These are phyloP conservation scores for Lanius collurio DNA, from an alignment of 2,113 vertebrate species.

Conservation along the genomic window DNA sequence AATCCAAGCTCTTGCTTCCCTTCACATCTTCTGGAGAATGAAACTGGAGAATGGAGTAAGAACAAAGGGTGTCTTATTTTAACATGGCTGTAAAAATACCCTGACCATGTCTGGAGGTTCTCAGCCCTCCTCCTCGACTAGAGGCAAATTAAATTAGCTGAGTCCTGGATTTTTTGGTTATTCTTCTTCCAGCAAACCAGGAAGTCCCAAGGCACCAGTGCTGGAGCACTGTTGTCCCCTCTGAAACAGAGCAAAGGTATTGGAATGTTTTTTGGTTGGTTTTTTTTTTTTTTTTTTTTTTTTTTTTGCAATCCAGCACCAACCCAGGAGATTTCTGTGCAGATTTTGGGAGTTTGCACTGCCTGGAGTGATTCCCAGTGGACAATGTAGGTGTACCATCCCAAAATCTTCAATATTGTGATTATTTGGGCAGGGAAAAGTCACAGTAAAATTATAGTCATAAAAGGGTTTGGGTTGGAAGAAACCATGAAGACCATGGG, in stretches of 20 bases:
- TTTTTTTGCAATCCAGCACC: not conserved
- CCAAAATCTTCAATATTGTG: not conserved
- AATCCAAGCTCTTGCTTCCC: not conserved
- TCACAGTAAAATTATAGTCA: not conserved
- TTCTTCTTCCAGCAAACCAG: not conserved
- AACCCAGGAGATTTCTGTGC: not conserved
- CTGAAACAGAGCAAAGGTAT: not conserved
- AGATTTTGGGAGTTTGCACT: not conserved
- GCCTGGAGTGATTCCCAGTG: accelerated
- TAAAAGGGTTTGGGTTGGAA: not conserved
- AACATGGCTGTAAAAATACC: not conserved
- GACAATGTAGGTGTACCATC: no score
- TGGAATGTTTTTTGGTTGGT: no score
- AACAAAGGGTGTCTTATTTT: not conserved
- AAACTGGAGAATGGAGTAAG: not conserved
- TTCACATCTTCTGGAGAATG: not conserved
- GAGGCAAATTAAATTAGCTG: not conserved
- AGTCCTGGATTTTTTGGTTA: not conserved
- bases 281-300: no score
- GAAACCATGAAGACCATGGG: not conserved
- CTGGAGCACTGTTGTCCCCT: not conserved
- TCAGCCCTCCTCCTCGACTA: not conserved
- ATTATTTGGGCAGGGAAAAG: not conserved
- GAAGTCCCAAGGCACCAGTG: not conserved
- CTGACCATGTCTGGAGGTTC: not conserved